Evolutionary conservation across 2,113 vertebrate species (phyloP).

Genomic region (Dendropsophus ebraccatus): DNA sequence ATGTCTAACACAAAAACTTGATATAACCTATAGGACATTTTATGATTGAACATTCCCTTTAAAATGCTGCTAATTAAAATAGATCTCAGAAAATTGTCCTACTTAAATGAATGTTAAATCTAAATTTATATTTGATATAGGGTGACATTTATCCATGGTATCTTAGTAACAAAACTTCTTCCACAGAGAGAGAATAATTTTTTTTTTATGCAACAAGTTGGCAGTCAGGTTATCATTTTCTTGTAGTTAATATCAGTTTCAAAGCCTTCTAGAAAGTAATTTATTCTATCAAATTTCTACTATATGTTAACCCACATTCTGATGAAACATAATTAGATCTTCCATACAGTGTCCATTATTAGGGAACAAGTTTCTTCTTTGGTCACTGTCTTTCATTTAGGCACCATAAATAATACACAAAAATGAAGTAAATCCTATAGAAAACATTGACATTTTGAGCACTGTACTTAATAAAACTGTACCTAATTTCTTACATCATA

Average conservation of each 20-base stretch:
- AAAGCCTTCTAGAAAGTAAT: conserved; percentile 10
- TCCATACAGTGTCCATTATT: neutral
- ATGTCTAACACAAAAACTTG: too few species aligned
- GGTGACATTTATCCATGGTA: conserved; percentile 14
- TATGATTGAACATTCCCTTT: too few species aligned
- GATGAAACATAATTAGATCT: neutral
- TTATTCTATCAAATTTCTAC: neutral
- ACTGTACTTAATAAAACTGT: too few species aligned
- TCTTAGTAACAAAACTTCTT: conserved; percentile 13
- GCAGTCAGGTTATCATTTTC: conserved; percentile 13
- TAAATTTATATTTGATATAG: neutral
- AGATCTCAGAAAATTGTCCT: conserved; percentile 4
- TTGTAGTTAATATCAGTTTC: conserved; percentile 15
- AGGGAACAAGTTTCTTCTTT: neutral
- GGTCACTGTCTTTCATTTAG: neutral
- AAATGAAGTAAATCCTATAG: neutral
- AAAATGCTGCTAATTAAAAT: neutral
- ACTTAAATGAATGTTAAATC: neutral
- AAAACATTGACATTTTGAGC: too few species aligned
- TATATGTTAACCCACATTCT: neutral
- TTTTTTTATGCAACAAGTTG: neutral
- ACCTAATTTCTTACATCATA: too few species aligned
- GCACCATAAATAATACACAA: neutral
- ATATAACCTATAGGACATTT: too few species aligned
- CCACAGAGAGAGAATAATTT: neutral